Percentiles rank a stretch among this genome's conserved stretches.
Evolutionary conservation across 1,140 invertebrate species (phyloP).

Genomic region (Battus philenor): DNA sequence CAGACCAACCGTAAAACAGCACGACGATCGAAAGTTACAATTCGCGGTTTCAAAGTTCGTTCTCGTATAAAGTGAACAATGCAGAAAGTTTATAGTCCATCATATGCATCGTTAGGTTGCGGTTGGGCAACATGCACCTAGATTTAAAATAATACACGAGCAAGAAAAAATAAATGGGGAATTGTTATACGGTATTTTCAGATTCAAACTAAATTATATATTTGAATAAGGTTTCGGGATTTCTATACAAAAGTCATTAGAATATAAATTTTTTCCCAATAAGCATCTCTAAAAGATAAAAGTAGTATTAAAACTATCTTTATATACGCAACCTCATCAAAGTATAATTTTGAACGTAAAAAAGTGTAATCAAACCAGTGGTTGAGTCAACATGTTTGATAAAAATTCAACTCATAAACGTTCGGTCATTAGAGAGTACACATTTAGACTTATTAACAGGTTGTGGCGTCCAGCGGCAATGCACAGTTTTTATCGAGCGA

Average conservation of each 20-base stretch:
- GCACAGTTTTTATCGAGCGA: constrained; percentile 43
- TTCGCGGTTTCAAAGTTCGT: constrained; percentile 12
- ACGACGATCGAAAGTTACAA: constrained; percentile 20
- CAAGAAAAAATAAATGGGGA: too few species aligned
- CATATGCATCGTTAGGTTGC: constrained; percentile 1
- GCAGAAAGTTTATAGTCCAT: constrained; percentile 8
- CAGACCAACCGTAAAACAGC: constrained; percentile 20
- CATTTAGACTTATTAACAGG: constrained; percentile 33
- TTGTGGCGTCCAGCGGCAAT: constrained; percentile 36
- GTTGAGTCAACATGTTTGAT: background rate
- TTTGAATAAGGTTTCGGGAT: too few species aligned
- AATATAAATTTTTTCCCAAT: too few species aligned
- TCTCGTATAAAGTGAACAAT: constrained; percentile 9
- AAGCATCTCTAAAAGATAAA: too few species aligned
- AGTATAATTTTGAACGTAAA: constrained; percentile 4
- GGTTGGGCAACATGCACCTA: background rate
- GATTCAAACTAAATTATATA: too few species aligned
- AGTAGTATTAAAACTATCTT: too few species aligned
- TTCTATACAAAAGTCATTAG: too few species aligned
- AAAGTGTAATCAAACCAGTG: background rate
- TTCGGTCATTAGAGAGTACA: constrained; percentile 23
- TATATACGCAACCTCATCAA: constrained; percentile 7
- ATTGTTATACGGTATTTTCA: too few species aligned
- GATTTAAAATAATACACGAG: constrained; percentile 1
- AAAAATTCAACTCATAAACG: background rate